These are phyloP conservation scores for Anneissia japonica DNA, from an alignment of 35 echinoderm and acorn worm species.

Conservation along the genomic window DNA sequence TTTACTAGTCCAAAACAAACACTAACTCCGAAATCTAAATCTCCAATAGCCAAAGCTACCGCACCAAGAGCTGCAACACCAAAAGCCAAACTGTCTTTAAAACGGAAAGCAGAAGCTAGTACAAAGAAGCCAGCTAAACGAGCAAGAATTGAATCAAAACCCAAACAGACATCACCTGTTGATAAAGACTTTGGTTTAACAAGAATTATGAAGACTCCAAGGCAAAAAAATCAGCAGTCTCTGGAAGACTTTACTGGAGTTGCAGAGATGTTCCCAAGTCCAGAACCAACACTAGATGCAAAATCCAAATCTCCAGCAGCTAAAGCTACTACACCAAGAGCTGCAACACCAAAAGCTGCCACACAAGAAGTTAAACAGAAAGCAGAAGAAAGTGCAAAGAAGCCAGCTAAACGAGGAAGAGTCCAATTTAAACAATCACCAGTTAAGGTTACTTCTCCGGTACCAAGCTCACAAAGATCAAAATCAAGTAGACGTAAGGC, in stretches of 20 bases:
- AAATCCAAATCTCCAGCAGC: not conserved
- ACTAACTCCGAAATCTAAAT: not conserved
- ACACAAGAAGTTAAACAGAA: not conserved
- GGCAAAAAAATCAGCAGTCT: conserved; percentile 39
- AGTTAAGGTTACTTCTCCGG: not conserved
- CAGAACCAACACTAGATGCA: conserved; percentile 2
- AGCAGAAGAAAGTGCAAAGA: not conserved
- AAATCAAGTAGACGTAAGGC: not conserved
- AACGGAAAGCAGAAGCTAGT: not conserved
- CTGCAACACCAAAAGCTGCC: not conserved
- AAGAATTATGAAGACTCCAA: conserved; percentile 65
- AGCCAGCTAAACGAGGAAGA: not conserved
- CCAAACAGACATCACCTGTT: conserved; percentile 1
- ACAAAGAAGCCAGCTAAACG: not conserved
- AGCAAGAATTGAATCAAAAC: not conserved
- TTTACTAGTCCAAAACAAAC: conserved; percentile 42
- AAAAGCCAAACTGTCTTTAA: not conserved
- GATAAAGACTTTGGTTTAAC: conserved; percentile 39
- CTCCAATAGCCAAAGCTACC: not conserved
- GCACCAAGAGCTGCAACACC: not conserved
- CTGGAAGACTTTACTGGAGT: conserved; percentile 88
- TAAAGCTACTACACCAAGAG: not conserved
- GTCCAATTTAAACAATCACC: not conserved
- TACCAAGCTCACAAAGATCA: not conserved
- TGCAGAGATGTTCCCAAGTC: conserved; percentile 70